Evolutionary conservation across 2,888 invertebrate species (phyloP).

Genomic region (Pecten maximus): DNA sequence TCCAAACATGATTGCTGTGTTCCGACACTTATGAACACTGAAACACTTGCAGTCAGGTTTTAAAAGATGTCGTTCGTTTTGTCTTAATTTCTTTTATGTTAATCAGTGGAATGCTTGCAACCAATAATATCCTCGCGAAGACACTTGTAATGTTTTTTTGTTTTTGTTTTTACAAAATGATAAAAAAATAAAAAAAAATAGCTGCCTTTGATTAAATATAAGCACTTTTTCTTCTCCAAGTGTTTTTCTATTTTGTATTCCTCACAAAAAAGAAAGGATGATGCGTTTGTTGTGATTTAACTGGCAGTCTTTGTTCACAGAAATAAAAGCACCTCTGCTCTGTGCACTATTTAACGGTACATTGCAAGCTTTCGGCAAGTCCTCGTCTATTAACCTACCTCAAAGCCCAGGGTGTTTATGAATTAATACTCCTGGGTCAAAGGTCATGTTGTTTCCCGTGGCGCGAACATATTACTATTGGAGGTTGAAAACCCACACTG

Average conservation of each 20-base stretch:
- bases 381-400: background rate
- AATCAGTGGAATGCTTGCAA: background rate
- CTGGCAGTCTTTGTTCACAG: background rate
- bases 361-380: background rate
- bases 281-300: background rate
- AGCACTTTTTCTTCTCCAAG: background rate
- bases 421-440: conserved; percentile 12
- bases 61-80: background rate
- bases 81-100: background rate
- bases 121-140: background rate
- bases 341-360: conserved; percentile 23
- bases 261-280: background rate
- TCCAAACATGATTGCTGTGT: background rate
- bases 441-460: conserved; percentile 20
- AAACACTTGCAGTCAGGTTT: background rate
- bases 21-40: background rate
- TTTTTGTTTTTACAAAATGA: background rate
- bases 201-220: background rate
- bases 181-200: background rate
- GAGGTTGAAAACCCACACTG: background rate
- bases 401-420: conserved; percentile 11
- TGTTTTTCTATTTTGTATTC: background rate
- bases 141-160: background rate
- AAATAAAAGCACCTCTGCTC: background rate
- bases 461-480: conserved; percentile 16